Evolutionary conservation across 1,140 invertebrate genomes (phyloP), one percentile per base, ranked within the genome.

Genomic region (Heliconius hewitsoni): DNA sequence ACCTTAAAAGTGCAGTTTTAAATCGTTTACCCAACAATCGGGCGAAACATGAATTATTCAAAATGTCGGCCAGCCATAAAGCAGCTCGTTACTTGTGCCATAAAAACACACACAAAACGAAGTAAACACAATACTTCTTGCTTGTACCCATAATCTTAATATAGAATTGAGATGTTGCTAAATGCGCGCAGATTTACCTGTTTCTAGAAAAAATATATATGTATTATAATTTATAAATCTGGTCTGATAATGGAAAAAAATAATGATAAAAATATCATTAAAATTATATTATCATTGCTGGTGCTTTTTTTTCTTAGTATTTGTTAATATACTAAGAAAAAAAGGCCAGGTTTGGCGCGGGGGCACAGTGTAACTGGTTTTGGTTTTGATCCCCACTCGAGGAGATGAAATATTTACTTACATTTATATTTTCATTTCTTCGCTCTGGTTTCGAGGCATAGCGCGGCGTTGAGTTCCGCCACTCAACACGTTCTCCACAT

Each of bases 41-140:
- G 60, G 23, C 55, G 46, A 37, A 52, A 55, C 60, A 82, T 85
- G 80, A 82, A 84, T 84, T 78, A 85, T 85, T 84, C 84, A 82
- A 83, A 78, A 82, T 77, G 77, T 78, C 78, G 71, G 55, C 70
- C 75, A 75, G 72, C 77, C 57, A 82, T 86, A 86, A 86, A 84
- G 34, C 70, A 52, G 72, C 77, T 82, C 79, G 81, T 84, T 83
- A 78, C 70, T 82, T 82, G 66, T 77, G 81, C 71, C 80, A 83
- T 83, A 83, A 84, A 82, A 81, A 75, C 57, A 30, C 16, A 60
- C 79, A 80, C 82, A 81, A 82, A 84, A 19, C 78, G 73, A 77
- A 82, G 73, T 79, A 76, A 82, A 82, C 74, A 79, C 55, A 73
- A 82, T 79, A 81, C 77, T 78, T 76, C 77, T 82, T 76, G 81